A percentile compares a stretch with the other conserved stretches of the same genome.
phyloP scores from a whole-genome alignment of 2,113 vertebrate genomes.

The Megalops atlanticus region DNA sequence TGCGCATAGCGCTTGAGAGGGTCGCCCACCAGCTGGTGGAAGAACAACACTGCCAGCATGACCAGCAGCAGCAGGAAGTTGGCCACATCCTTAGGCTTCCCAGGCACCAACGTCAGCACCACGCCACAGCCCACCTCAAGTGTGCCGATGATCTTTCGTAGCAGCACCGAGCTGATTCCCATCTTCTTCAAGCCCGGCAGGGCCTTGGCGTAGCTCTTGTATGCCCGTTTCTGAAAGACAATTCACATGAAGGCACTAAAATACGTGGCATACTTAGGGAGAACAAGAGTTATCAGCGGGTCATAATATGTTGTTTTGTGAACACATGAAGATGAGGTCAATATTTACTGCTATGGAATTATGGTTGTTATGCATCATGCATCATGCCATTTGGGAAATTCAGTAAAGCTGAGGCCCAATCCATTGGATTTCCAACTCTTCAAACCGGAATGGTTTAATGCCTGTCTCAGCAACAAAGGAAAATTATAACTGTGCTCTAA shows the following conservation, averaged over 20 bases:
- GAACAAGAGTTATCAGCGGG: neutral
- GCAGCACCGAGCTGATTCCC: slow-evolving; percentile 91
- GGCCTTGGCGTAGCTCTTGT: slow-evolving; percentile 95
- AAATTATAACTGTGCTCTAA: neutral
- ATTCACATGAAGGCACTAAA: neutral
- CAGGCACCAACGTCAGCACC: slow-evolving; percentile 93
- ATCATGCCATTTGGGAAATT: neutral
- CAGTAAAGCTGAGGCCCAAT: neutral
- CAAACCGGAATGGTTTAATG: neutral
- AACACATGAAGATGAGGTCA: neutral
- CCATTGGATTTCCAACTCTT: neutral
- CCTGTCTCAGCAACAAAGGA: neutral
- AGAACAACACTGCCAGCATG: slow-evolving; percentile 92
- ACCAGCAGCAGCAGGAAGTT: slow-evolving; percentile 94
- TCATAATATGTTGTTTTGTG: neutral
- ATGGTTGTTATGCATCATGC: neutral
- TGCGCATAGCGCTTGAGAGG: slow-evolving; percentile 96
- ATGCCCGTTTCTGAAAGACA: slow-evolving; percentile 87
- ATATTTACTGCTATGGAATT: neutral
- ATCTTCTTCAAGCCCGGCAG: slow-evolving; percentile 92
- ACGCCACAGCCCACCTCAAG: slow-evolving; percentile 92
- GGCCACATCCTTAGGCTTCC: slow-evolving; percentile 92
- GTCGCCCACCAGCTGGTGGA: slow-evolving; percentile 97
- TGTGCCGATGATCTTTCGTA: slow-evolving; percentile 94
- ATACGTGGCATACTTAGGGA: neutral